phyloP scores from a whole-genome alignment of 2,113 vertebrate genomes.

The Cacatua alba region DNA sequence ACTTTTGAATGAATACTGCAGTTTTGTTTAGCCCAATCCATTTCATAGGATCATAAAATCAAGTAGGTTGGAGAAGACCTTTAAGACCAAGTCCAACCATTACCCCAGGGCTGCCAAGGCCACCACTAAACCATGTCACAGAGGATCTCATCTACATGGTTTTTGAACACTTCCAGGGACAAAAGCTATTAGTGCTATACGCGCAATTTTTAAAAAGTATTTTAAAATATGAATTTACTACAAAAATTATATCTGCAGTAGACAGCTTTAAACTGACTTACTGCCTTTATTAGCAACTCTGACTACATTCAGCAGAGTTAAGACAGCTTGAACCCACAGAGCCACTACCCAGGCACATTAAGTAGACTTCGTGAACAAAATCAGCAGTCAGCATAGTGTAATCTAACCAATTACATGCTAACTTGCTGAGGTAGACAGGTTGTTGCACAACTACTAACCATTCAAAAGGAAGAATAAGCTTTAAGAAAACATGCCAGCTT shows the following conservation, averaged over 20 bases:
- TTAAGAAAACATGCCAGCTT: background rate
- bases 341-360: background rate
- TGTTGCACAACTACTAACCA: background rate
- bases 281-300: background rate
- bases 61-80: background rate
- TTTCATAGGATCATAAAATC: background rate
- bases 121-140: background rate
- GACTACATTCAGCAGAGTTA: background rate
- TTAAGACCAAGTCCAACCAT: background rate
- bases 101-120: background rate
- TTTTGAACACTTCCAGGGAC: background rate
- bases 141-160: background rate
- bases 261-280: background rate
- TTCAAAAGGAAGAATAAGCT: background rate
- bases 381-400: background rate
- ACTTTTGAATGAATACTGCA: background rate
- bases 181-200: background rate
- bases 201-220: fast-evolving
- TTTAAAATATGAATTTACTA: background rate
- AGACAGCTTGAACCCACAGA: background rate
- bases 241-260: background rate
- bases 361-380: background rate
- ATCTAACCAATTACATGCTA: fast-evolving
- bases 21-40: background rate
- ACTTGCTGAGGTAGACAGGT: background rate